Conservation (phyloP, 2,113 vertebrate genomes). For the Thalassarche chlororhynchos region DNA sequence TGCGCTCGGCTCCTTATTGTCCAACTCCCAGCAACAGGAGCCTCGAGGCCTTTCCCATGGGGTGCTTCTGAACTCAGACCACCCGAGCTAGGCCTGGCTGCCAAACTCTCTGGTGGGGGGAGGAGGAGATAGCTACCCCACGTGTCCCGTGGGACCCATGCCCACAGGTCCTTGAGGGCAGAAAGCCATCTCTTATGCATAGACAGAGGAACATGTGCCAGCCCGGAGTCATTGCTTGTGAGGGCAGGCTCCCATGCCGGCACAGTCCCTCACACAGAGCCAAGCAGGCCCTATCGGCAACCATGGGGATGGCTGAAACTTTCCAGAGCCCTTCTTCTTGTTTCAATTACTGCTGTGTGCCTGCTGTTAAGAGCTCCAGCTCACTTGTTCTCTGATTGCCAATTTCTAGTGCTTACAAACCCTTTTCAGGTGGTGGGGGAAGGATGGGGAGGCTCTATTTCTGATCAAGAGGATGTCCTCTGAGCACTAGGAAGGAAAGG, state of each 20-base stretch:
- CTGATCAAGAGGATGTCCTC: background rate
- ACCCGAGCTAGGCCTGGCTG: background rate
- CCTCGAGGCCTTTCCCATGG: slow-evolving; percentile 40
- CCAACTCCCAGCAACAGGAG: slow-evolving; percentile 48
- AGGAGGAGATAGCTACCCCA: background rate
- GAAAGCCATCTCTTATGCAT: background rate
- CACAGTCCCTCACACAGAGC: background rate
- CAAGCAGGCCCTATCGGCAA: background rate
- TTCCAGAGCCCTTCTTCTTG: background rate
- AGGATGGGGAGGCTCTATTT: background rate
- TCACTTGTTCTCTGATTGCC: background rate
- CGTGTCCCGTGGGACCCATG: background rate
- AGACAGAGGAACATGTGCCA: background rate
- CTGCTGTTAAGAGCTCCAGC: background rate
- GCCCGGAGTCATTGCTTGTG: background rate
- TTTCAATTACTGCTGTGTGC: slow-evolving; percentile 6
- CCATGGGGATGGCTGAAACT: background rate
- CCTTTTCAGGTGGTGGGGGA: background rate
- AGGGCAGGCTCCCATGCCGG: background rate
- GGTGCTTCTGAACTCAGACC: background rate
- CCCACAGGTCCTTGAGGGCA: background rate
- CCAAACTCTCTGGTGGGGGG: background rate
- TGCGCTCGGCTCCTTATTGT: background rate
- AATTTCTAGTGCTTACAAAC: background rate
- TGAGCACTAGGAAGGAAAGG: background rate